A percentile compares a stretch with the other conserved stretches of the same genome.
Conservation (phyloP, 2,113 vertebrate species). For the Solea senegalensis region DNA sequence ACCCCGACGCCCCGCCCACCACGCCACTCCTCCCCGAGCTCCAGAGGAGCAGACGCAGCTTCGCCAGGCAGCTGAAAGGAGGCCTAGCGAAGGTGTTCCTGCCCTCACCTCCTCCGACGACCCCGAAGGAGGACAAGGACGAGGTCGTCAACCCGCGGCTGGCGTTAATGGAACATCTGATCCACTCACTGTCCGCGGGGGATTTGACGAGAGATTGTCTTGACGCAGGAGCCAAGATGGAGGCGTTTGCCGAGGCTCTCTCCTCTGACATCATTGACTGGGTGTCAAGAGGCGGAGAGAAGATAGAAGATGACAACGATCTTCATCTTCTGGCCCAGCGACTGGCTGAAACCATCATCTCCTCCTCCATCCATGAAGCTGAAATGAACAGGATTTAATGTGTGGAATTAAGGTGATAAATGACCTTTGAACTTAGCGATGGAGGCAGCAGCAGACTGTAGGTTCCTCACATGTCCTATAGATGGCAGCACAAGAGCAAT, state of each 20-base stretch:
- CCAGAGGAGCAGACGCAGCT: slow-evolving; percentile 73
- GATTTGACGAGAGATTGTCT: slow-evolving; percentile 6
- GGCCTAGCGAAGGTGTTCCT: slow-evolving; percentile 80
- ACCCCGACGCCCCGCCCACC: slow-evolving; percentile 81
- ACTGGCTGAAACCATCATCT: slow-evolving; percentile 64
- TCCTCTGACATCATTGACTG: slow-evolving; percentile 59
- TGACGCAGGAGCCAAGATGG: slow-evolving; percentile 9
- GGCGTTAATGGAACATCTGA: slow-evolving; percentile 72
- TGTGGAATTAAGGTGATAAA: neutral
- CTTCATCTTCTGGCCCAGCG: slow-evolving; percentile 53
- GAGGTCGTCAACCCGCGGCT: slow-evolving; percentile 11
- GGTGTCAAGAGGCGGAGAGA: slow-evolving; percentile 14
- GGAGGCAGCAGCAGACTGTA: neutral
- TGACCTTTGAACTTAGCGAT: too few relatives aligned
- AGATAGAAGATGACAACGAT: neutral
- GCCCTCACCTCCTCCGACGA: slow-evolving; percentile 80
- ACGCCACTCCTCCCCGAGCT: slow-evolving; percentile 78
- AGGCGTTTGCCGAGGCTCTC: slow-evolving; percentile 64
- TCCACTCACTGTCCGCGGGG: slow-evolving; percentile 67
- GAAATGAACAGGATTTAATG: neutral
- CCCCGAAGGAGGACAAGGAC: slow-evolving; percentile 70
- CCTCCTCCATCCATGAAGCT: slow-evolving; percentile 59
- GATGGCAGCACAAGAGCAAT: slow-evolving; percentile 50
- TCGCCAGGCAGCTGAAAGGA: slow-evolving; percentile 78
- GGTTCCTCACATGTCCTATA: slow-evolving; percentile 23